Conservation (phyloP, 2,888 invertebrate species). For the Drosophila parthenogenetica region DNA sequence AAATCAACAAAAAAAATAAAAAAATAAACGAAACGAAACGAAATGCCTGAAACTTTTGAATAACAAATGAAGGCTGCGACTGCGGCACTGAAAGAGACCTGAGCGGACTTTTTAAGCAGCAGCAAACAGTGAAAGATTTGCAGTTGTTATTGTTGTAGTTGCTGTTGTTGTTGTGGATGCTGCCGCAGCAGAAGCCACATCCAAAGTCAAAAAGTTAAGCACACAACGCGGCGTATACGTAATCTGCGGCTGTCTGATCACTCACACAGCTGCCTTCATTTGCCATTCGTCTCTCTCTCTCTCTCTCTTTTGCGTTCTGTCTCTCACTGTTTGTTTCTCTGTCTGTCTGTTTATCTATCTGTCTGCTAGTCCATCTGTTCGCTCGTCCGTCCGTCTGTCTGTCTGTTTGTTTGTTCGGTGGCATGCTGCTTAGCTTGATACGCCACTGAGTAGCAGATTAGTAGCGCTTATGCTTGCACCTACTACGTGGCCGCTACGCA, state of each 20-base stretch:
- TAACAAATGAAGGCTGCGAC: slow-evolving; percentile 79
- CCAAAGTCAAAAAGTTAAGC: slow-evolving; percentile 78
- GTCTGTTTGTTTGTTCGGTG: slow-evolving; percentile 64
- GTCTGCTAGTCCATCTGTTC: slow-evolving; percentile 7
- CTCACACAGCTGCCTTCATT: slow-evolving; percentile 39
- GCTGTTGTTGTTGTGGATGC: slow-evolving; percentile 18
- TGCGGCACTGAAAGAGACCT: slow-evolving; percentile 67
- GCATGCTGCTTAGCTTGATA: slow-evolving; percentile 75
- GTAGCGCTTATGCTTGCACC: slow-evolving; percentile 80
- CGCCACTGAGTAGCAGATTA: slow-evolving; percentile 80
- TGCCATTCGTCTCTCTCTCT: slow-evolving; percentile 25
- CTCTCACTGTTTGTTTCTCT: slow-evolving; percentile 12
- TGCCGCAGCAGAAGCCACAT: slow-evolving; percentile 57
- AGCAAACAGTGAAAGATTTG: slow-evolving; percentile 45
- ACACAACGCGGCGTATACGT: slow-evolving; percentile 75
- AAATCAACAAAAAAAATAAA: too few relatives aligned
- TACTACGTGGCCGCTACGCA: slow-evolving; percentile 70
- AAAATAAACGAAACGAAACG: slow-evolving; percentile 4
- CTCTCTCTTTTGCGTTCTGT: slow-evolving; percentile 19
- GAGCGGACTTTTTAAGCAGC: slow-evolving; percentile 76
- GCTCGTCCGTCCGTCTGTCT: slow-evolving; percentile 46
- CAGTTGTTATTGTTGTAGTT: slow-evolving; percentile 23
- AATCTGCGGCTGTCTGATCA: slow-evolving; percentile 69
- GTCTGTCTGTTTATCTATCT: slow-evolving; percentile 10
- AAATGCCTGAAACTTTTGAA: slow-evolving; percentile 77